phyloP scores from a whole-genome alignment of 2,797 vertebrate genomes.

The Anabas testudineus region DNA sequence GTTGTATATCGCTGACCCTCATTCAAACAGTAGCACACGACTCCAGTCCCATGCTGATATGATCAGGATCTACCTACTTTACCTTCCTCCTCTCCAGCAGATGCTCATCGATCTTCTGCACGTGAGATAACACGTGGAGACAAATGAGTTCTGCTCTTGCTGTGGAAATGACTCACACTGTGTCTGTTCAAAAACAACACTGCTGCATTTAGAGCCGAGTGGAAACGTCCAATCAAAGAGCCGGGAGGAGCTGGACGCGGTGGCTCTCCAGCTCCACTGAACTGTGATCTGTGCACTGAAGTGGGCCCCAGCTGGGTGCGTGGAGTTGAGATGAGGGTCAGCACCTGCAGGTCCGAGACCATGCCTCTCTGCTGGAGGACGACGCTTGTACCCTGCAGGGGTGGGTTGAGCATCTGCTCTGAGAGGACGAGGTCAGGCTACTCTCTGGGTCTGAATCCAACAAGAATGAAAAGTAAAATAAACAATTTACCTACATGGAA shows the following conservation, averaged over 20 bases:
- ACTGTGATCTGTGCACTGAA: background rate
- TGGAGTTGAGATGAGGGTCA: constrained; percentile 31
- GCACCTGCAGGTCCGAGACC: constrained; percentile 8
- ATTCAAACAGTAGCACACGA: constrained; percentile 9
- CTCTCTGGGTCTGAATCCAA: constrained; percentile 1
- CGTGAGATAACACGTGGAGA: constrained; percentile 21
- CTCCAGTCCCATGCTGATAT: constrained; percentile 52
- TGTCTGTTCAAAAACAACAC: constrained; percentile 8
- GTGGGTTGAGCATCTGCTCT: constrained; percentile 11
- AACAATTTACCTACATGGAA: background rate
- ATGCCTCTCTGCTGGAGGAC: constrained; percentile 8
- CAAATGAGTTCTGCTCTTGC: constrained; percentile 41
- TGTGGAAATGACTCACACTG: constrained; percentile 39
- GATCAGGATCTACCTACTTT: constrained; percentile 39
- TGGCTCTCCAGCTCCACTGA: background rate
- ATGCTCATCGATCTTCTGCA: constrained; percentile 44
- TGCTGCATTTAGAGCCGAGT: background rate
- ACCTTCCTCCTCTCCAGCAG: constrained; percentile 24
- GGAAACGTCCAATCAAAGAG: background rate
- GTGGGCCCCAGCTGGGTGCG: constrained; percentile 22
- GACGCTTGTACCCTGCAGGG: constrained; percentile 4
- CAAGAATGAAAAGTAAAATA: background rate
- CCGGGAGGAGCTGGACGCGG: background rate
- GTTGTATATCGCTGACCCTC: constrained; percentile 11
- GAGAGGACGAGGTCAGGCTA: constrained; percentile 5